phyloP scores from a whole-genome alignment of 2,113 vertebrate species.

The Danionella cerebrum region DNA sequence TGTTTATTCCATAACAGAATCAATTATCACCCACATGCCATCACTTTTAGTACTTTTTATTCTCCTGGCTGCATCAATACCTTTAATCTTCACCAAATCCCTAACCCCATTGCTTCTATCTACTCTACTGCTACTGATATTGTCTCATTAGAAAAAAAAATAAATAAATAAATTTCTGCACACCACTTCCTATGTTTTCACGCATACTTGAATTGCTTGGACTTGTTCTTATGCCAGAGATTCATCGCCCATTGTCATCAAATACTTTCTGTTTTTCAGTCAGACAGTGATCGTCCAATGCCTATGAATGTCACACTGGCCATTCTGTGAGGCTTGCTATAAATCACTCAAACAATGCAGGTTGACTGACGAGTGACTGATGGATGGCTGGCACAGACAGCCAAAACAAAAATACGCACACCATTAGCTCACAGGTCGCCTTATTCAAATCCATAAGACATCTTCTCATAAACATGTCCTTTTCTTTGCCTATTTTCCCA shows the following conservation, averaged over 20 bases:
- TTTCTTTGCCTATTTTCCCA: not conserved
- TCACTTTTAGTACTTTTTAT: too few species aligned
- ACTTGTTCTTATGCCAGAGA: too few species aligned
- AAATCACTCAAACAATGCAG: constrained; percentile 69
- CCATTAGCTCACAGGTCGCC: constrained; percentile 53
- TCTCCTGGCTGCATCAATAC: too few species aligned
- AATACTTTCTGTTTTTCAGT: not conserved
- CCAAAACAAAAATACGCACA: constrained; percentile 55
- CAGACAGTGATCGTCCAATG: constrained; percentile 36
- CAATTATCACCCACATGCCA: too few species aligned
- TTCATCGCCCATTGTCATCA: not conserved
- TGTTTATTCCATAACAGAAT: too few species aligned
- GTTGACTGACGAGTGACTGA: constrained; percentile 69
- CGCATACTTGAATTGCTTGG: too few species aligned
- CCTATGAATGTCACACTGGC: constrained; percentile 64
- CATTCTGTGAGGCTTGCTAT: constrained; percentile 68
- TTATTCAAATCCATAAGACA: constrained; percentile 64
- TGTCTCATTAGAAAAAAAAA: too few species aligned
- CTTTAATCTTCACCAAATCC: too few species aligned
- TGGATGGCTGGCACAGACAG: constrained; percentile 63
- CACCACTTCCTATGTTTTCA: too few species aligned
- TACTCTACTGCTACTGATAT: too few species aligned
- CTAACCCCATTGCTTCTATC: too few species aligned
- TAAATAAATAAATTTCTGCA: too few species aligned
- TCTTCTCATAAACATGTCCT: constrained; percentile 38